Evolutionary conservation across 2,888 invertebrate genomes (phyloP).

Genomic region (Drosophila birchii): DNA sequence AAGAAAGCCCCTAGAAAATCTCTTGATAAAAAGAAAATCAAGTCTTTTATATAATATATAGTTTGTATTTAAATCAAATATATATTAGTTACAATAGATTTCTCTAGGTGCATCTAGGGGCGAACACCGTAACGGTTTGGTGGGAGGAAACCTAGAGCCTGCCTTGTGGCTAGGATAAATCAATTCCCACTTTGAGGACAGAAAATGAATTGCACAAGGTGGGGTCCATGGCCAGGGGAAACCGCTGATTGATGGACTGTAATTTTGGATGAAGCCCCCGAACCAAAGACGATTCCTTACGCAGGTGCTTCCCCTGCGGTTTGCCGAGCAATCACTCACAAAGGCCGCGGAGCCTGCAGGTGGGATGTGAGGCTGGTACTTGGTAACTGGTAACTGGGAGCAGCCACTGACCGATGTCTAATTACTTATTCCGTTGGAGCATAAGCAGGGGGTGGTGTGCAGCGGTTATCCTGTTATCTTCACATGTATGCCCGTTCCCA

Average conservation of each 20-base stretch:
- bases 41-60: too few relatives aligned
- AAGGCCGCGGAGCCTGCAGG: neutral
- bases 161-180: conserved; percentile 41
- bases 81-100: neutral
- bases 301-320: conserved; percentile 12
- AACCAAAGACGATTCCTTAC: neutral
- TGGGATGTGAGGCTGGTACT: neutral
- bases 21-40: neutral
- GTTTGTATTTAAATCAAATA: too few relatives aligned
- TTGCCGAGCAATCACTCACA: conserved; percentile 29
- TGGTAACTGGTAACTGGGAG: neutral
- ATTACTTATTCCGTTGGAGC: conserved; percentile 16
- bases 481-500: neutral
- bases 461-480: neutral
- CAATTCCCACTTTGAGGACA: conserved; percentile 53
- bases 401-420: conserved; percentile 3
- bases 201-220: conserved; percentile 38
- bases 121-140: neutral
- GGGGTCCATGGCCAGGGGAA: neutral
- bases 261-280: neutral
- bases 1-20: neutral
- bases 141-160: neutral
- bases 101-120: neutral
- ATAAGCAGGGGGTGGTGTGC: neutral
- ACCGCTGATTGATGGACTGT: conserved; percentile 31